A percentile compares a stretch with the other conserved stretches of the same genome.
Evolutionary conservation across 2,113 vertebrate genomes (phyloP).

Genomic region (Trichechus manatus): DNA sequence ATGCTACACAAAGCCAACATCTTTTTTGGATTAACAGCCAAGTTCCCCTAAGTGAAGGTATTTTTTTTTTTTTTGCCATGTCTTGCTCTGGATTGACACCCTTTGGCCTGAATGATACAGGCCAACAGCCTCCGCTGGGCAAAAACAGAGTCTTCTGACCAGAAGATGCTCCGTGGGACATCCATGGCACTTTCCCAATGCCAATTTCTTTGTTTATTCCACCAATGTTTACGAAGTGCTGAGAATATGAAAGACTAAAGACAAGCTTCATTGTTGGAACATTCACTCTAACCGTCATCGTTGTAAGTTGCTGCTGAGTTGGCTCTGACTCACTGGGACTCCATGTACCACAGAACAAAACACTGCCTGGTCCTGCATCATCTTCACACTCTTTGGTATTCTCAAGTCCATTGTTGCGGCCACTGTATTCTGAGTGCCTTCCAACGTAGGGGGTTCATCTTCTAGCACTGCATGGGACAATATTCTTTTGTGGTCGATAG

Average conservation of each 20-base stretch:
- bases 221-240: not conserved
- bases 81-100: constrained; percentile 47
- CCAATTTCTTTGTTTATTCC: not conserved
- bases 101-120: constrained; percentile 1
- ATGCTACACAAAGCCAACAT: not conserved
- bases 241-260: not conserved
- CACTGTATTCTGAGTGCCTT: too few species aligned
- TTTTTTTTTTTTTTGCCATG: not conserved
- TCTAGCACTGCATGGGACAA: too few species aligned
- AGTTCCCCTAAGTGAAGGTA: not conserved
- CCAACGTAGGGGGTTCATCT: too few species aligned
- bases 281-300: too few species aligned
- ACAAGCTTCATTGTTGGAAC: not conserved
- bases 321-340: too few species aligned
- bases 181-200: not conserved
- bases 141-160: not conserved
- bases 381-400: too few species aligned
- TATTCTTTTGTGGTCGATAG: too few species aligned
- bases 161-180: not conserved
- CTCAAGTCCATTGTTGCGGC: too few species aligned
- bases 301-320: too few species aligned
- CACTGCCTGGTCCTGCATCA: too few species aligned
- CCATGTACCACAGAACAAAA: too few species aligned
- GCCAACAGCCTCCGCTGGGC: not conserved
- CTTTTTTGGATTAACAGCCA: not conserved